These are phyloP conservation scores for Scophthalmus maximus DNA, from an alignment of 2,113 vertebrate species.

Conservation along the genomic window DNA sequence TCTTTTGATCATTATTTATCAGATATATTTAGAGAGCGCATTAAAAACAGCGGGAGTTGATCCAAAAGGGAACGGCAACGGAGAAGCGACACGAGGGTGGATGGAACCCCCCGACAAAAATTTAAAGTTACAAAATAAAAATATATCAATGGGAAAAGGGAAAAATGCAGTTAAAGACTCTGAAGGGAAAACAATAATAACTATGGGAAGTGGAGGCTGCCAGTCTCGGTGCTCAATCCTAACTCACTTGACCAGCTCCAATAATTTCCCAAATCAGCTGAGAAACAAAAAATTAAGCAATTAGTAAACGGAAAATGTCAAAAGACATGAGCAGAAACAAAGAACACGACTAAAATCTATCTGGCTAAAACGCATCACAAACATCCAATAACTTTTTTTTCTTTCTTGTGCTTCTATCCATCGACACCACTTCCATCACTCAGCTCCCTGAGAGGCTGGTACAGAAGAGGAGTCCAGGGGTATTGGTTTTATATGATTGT, in stretches of 20 bases:
- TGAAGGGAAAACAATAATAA: too few species aligned
- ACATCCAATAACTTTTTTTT: neutral
- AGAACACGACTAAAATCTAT: neutral
- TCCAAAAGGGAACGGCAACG: too few species aligned
- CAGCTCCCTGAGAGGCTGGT: neutral
- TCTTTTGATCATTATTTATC: too few species aligned
- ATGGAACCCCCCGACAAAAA: too few species aligned
- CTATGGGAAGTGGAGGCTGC: neutral
- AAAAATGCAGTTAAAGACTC: too few species aligned
- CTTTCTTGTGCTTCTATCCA: neutral
- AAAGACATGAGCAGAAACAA: neutral
- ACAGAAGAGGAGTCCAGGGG: slow-evolving; percentile 1
- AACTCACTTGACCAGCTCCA: neutral
- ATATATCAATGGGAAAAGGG: too few species aligned
- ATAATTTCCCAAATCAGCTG: neutral
- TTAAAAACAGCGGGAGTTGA: too few species aligned
- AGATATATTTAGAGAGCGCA: too few species aligned
- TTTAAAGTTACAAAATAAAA: too few species aligned
- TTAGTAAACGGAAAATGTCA: neutral
- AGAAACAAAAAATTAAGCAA: neutral
- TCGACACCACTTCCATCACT: neutral
- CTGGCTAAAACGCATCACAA: neutral
- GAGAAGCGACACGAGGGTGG: too few species aligned
- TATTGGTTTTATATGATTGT: slow-evolving; percentile 8
- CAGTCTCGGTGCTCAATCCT: neutral